Evolutionary conservation across 2,888 invertebrate genomes (phyloP).

Genomic region (Drosophila pseudotakahashii): DNA sequence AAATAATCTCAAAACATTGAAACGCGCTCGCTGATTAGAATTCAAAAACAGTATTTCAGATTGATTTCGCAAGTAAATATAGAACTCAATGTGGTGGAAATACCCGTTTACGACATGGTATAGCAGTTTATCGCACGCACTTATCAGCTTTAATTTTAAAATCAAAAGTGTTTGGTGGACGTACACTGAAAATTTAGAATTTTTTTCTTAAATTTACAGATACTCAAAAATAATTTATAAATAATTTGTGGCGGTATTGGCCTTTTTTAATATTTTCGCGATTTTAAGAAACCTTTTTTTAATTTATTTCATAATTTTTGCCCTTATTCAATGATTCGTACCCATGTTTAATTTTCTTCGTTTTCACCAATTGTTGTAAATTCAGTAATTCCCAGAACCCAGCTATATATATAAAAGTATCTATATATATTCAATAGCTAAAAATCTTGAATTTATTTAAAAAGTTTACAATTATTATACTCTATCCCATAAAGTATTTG

Average conservation of each 20-base stretch:
- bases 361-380: no score
- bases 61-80: constrained; percentile 18
- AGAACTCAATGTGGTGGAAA: not conserved
- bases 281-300: no score
- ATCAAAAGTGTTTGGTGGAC: no score
- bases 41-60: constrained; percentile 8
- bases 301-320: no score
- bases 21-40: constrained; percentile 45
- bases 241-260: no score
- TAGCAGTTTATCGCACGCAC: not conserved
- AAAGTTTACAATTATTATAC: not conserved
- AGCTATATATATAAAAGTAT: no score
- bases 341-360: no score
- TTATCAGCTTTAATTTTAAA: not conserved
- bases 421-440: no score
- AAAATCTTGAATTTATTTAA: not conserved
- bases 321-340: no score
- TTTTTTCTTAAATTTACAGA: not conserved
- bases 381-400: no score
- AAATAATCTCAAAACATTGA: constrained; percentile 43
- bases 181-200: not conserved
- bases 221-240: no score
- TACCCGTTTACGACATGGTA: not conserved
- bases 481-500: constrained; percentile 85
- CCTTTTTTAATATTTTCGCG: no score